Evolutionary conservation across 2,888 invertebrate genomes (phyloP), one percentile per base, ranked within the genome.

Genomic region (Scaptomyza parva): DNA sequence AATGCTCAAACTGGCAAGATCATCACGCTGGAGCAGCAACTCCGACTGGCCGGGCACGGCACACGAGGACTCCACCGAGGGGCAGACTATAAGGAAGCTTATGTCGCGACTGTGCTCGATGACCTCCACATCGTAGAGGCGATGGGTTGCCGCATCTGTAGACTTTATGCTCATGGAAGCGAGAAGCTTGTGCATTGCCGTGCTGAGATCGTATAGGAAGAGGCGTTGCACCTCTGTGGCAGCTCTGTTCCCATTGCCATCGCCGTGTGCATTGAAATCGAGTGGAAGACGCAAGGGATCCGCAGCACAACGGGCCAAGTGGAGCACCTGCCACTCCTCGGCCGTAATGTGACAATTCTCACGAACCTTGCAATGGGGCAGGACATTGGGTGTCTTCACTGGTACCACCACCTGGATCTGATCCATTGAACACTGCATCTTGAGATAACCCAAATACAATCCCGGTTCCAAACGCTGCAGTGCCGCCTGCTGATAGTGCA

Each of bases 291-390:
- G 74, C 22, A 87, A 57, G 4, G 82, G 77, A 54, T 78, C 48
- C 11, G 48, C 30, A 2, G 47, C n/a, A 6, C 30, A 48, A 11
- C 33, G 47, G 5, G 20, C 35, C 22, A 35, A 94, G 88, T 95
- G 96, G 12, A 99, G 92, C 91, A 97, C 96, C 78, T 97, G 96
- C 99, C 99, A 99, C 92, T 99, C 99, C 90, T 99, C 99, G 24
- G 96, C 96, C 12, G 98, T 98, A 0, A 99, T 97, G 90, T 99
- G 98, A 1, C 98, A 96, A 92, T 99, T 99, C 78, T 98, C 97
- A 66, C 99, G 93, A 35, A 99, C 95, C 91, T 97, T 96, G 71
- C 96, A 96, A 90, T 98, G 97, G 0, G 99, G 99, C 75, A 99
- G 94, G 78, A 98, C 97, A 91, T 98, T 99, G 4, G 99, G 99